Conservation (phyloP, 2,888 invertebrate species). For the Anoncus sp. region DNA sequence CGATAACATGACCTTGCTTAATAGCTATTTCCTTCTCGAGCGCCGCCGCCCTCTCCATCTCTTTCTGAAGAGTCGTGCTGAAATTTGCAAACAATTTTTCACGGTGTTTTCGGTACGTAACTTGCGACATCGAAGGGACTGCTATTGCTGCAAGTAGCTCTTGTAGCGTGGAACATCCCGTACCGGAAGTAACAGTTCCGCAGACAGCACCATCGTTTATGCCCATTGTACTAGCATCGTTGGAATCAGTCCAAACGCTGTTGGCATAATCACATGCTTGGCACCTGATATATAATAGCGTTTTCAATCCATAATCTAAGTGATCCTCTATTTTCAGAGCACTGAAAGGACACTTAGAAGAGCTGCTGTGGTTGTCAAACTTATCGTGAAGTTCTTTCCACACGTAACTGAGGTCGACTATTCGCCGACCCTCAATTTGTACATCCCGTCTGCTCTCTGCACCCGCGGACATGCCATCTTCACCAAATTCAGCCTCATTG, state of each 20-base stretch:
- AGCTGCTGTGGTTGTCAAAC: conserved; percentile 1
- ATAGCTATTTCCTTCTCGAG: conserved; percentile 39
- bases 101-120: conserved; percentile 23
- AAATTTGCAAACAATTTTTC: conserved; percentile 6
- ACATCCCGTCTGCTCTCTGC: too few species aligned
- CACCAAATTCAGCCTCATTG: too few species aligned
- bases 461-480: too few species aligned
- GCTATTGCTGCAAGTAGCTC: conserved; percentile 31
- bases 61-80: neutral
- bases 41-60: conserved; percentile 11
- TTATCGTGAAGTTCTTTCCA: conserved; percentile 20
- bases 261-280: conserved; percentile 19
- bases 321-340: neutral
- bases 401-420: conserved; percentile 15
- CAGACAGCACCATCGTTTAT: conserved; percentile 50
- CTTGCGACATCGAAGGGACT: conserved; percentile 30
- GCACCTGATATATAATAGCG: conserved; percentile 15
- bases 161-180: conserved; percentile 32
- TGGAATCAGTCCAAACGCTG: conserved; percentile 23
- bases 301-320: conserved; percentile 24
- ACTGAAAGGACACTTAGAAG: conserved; percentile 16
- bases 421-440: conserved; percentile 45
- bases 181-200: conserved; percentile 44
- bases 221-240: conserved; percentile 16
- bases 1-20: neutral